These are phyloP conservation scores for Stegana nigrithorax DNA, from an alignment of 2,888 invertebrate genomes.

Conservation along the genomic window DNA sequence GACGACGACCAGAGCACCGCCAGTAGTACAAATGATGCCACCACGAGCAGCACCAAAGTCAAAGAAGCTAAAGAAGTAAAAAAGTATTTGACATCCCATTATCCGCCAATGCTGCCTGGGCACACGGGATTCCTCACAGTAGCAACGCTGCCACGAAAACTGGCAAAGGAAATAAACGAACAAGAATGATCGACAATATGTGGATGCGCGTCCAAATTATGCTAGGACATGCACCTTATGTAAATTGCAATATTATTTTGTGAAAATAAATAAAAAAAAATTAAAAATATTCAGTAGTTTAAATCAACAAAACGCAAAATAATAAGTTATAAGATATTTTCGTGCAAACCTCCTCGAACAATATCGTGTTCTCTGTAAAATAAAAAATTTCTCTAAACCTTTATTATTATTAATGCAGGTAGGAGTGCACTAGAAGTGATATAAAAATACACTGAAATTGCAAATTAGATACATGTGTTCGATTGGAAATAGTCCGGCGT, in stretches of 20 bases:
- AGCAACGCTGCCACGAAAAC: constrained; percentile 82
- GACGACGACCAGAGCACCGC: too few species aligned
- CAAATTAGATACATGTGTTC: too few species aligned
- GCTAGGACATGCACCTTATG: not conserved
- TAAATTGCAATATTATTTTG: not conserved
- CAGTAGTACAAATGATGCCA: constrained; percentile 33
- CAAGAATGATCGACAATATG: constrained; percentile 24
- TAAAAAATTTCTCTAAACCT: too few species aligned
- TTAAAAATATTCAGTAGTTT: constrained; percentile 28
- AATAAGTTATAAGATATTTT: too few species aligned
- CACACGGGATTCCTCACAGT: constrained; percentile 98
- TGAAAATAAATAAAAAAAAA: not conserved
- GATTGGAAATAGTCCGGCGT: constrained; percentile 37
- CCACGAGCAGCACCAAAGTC: too few species aligned
- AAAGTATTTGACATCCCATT: constrained; percentile 76
- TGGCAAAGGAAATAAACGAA: constrained; percentile 37
- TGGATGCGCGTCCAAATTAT: too few species aligned
- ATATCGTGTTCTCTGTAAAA: too few species aligned
- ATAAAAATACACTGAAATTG: too few species aligned
- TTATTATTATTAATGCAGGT: too few species aligned
- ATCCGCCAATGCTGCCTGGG: constrained; percentile 83
- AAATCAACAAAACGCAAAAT: constrained; percentile 36
- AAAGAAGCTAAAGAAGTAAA: constrained; percentile 69
- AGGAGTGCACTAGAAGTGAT: too few species aligned
- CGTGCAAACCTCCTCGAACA: too few species aligned